phyloP scores from a whole-genome alignment of 2,113 vertebrate species.

The Heterotis niloticus region DNA sequence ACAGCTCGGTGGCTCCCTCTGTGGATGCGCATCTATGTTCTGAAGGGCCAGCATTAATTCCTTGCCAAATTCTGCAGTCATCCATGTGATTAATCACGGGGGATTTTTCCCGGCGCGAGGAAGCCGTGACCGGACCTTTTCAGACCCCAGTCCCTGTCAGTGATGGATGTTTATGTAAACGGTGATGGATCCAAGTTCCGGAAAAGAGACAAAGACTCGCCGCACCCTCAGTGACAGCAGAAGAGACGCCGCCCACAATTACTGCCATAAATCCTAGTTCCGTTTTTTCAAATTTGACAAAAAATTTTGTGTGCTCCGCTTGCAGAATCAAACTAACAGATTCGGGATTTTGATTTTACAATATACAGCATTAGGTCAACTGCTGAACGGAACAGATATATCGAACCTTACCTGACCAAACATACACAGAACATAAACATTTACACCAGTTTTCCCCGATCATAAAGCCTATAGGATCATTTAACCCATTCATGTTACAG shows the following conservation, averaged over 20 bases:
- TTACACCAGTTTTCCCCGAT: too few species aligned
- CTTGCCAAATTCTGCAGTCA: conserved; percentile 50
- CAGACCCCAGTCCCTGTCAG: conserved; percentile 45
- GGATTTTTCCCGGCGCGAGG: conserved; percentile 51
- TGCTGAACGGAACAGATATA: background rate
- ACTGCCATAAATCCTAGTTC: background rate
- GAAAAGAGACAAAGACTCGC: conserved; percentile 59
- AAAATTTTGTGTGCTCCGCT: too few species aligned
- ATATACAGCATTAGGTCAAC: background rate
- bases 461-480: too few species aligned
- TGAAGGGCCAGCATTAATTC: conserved; percentile 49
- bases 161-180: conserved; percentile 63
- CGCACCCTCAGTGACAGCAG: background rate
- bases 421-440: too few species aligned
- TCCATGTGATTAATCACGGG: conserved; percentile 55
- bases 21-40: conserved; percentile 20
- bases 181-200: conserved; percentile 49
- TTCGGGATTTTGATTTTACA: background rate
- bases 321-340: too few species aligned
- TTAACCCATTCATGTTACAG: too few species aligned
- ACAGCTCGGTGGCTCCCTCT: background rate
- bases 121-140: conserved; percentile 62
- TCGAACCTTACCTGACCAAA: too few species aligned
- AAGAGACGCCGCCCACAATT: background rate
- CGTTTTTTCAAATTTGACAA: background rate